phyloP scores from a whole-genome alignment of 2,113 vertebrate species.

The Peromyscus maniculatus region DNA sequence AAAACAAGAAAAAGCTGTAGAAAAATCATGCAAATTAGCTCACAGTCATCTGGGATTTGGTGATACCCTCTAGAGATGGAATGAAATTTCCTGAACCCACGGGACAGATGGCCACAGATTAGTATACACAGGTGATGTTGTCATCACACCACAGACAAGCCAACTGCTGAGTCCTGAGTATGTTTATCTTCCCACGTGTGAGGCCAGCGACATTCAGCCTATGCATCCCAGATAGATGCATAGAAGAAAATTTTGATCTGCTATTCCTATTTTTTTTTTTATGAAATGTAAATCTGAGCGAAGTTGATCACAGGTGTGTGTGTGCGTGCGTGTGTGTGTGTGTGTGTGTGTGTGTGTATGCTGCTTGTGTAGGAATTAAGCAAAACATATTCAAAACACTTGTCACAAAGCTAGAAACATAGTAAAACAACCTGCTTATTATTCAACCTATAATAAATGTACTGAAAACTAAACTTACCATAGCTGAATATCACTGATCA shows the following conservation, averaged over 20 bases:
- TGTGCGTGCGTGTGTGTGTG: no score
- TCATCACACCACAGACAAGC: neutral
- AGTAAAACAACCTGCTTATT: neutral
- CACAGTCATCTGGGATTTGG: neutral
- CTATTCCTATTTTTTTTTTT: neutral
- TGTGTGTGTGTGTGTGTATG: no score
- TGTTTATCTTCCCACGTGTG: neutral
- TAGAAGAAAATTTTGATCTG: neutral
- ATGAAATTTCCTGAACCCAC: neutral
- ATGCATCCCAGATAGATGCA: neutral
- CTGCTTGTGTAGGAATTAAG: neutral
- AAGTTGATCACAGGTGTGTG: neutral
- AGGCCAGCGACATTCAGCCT: neutral
- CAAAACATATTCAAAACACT: neutral
- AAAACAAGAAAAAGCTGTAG: neutral
- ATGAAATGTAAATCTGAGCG: neutral
- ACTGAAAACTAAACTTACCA: neutral
- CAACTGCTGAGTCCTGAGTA: no score
- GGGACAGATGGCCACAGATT: neutral
- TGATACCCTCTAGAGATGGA: neutral
- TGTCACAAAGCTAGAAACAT: neutral
- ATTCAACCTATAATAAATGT: neutral
- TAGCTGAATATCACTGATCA: neutral
- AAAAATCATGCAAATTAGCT: neutral
- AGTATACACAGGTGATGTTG: neutral